A percentile compares a stretch with the other conserved stretches of the same genome.
These are phyloP conservation scores for Eupleurogrammus muticus DNA, from an alignment of 2,797 vertebrate species.

Conservation along the genomic window DNA sequence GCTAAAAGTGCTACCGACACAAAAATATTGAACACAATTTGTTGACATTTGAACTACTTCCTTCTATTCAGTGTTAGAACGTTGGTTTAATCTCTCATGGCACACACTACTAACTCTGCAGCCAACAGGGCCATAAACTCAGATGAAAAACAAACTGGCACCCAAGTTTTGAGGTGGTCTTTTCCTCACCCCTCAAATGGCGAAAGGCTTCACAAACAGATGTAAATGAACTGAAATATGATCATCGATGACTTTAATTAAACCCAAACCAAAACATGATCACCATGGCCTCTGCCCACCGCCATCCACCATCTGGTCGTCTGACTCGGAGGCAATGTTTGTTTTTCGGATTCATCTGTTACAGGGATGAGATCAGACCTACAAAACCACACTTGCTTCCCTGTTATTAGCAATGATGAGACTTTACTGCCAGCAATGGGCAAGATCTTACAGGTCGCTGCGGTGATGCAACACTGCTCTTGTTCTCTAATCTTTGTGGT, in stretches of 20 bases:
- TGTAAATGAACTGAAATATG: not conserved
- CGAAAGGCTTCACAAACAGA: not conserved
- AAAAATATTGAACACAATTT: too few relatives aligned
- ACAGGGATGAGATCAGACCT: constrained; percentile 63
- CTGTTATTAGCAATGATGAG: constrained; percentile 52
- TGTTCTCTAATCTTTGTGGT: constrained; percentile 30
- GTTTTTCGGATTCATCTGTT: constrained; percentile 50
- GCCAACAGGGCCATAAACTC: too few relatives aligned
- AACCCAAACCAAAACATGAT: constrained; percentile 2
- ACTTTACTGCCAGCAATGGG: constrained; percentile 37
- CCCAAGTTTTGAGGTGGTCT: too few relatives aligned
- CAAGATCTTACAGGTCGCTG: constrained; percentile 53
- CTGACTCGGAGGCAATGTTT: constrained; percentile 35
- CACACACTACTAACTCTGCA: too few relatives aligned
- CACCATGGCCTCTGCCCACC: not conserved
- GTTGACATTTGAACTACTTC: too few relatives aligned
- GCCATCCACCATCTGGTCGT: constrained; percentile 37
- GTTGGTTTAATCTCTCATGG: too few relatives aligned
- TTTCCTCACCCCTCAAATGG: too few relatives aligned
- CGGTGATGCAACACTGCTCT: constrained; percentile 20
- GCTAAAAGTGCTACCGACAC: constrained; percentile 16
- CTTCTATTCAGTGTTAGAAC: too few relatives aligned
- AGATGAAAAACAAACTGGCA: too few relatives aligned
- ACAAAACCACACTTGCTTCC: constrained; percentile 42
- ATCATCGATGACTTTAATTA: not conserved